Percentiles rank a stretch among this genome's conserved stretches.
Evolutionary conservation across 2,888 invertebrate genomes (phyloP).

Genomic region (Girardia tigrina): DNA sequence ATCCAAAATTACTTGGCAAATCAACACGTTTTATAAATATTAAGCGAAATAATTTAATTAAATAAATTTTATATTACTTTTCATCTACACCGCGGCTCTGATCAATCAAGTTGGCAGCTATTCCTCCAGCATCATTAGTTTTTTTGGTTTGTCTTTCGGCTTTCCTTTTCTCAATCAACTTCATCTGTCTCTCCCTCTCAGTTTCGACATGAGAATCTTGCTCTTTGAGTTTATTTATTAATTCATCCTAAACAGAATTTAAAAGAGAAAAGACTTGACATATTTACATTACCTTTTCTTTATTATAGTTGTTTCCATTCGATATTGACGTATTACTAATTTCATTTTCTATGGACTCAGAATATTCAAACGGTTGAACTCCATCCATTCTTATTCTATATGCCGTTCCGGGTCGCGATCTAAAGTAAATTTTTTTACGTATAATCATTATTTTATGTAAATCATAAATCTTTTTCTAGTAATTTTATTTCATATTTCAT

Average conservation of each 20-base stretch:
- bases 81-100: not conserved
- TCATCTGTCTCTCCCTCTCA: not conserved
- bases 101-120: not conserved
- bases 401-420: not conserved
- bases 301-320: not conserved
- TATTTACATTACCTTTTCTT: not conserved
- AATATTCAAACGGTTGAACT: not conserved
- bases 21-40: too few species aligned
- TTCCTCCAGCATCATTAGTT: not conserved
- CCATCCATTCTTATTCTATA: not conserved
- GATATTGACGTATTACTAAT: not conserved
- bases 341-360: not conserved
- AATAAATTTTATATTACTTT: slow-evolving; percentile 1
- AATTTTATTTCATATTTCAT: too few species aligned
- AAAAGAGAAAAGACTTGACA: too few species aligned
- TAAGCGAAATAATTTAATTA: not conserved
- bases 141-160: not conserved
- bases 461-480: too few species aligned
- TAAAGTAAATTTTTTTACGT: too few species aligned
- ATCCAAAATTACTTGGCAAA: too few species aligned
- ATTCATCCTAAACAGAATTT: not conserved
- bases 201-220: not conserved
- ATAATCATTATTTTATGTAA: too few species aligned
- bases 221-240: not conserved
- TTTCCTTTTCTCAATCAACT: slow-evolving; percentile 2